Evolutionary conservation across 2,888 invertebrate genomes (phyloP).

Genomic region (Nymphalis c-album): DNA sequence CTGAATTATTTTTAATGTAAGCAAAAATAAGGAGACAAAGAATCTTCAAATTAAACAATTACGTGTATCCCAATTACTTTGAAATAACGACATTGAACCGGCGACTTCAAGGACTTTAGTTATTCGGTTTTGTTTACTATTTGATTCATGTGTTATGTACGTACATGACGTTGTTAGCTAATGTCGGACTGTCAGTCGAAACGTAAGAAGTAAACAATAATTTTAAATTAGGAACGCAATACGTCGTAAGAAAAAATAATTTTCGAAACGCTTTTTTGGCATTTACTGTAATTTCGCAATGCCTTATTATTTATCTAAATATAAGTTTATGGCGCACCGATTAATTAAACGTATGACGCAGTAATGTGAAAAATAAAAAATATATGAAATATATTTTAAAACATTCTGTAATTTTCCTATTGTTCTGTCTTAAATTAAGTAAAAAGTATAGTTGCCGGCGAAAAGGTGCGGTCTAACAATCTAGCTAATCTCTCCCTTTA

Average conservation of each 20-base stretch:
- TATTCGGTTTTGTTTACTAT: constrained; percentile 38
- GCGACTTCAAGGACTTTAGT: constrained; percentile 21
- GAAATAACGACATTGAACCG: constrained; percentile 23
- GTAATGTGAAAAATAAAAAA: constrained; percentile 13
- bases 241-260: constrained; percentile 57
- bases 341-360: constrained; percentile 35
- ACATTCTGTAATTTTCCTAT: no score
- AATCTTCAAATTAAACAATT: constrained; percentile 25
- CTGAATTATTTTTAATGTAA: neutral
- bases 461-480: constrained; percentile 11
- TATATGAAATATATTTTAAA: neutral
- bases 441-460: neutral
- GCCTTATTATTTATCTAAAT: constrained; percentile 12
- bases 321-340: constrained; percentile 16
- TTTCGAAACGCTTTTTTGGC: constrained; percentile 52
- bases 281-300: constrained; percentile 40
- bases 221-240: constrained; percentile 56
- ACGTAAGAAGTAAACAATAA: constrained; percentile 56
- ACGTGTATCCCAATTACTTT: constrained; percentile 24
- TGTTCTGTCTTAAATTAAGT: neutral
- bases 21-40: constrained; percentile 18
- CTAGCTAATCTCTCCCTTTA: constrained; percentile 19
- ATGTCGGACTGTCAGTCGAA: neutral
- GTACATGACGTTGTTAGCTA: constrained; percentile 37
- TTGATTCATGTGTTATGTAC: constrained; percentile 17